These are phyloP conservation scores for Acholoe squamosa DNA, from an alignment of 2,888 invertebrate genomes.

Conservation along the genomic window DNA sequence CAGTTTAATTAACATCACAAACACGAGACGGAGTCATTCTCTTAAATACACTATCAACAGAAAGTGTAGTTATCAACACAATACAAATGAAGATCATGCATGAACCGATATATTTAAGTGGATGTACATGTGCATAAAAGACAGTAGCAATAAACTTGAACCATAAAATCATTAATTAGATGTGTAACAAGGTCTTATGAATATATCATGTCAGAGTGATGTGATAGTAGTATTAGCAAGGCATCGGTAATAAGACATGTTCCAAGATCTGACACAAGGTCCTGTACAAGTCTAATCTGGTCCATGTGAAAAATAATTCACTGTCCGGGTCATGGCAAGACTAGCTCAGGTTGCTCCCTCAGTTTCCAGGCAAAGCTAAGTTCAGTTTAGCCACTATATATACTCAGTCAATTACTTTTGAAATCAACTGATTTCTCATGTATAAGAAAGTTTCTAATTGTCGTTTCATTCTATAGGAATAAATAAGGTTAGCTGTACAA, in stretches of 20 bases:
- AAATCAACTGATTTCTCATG: neutral
- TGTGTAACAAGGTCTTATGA: no score
- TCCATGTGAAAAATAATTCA: conserved; percentile 30
- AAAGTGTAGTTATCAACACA: neutral
- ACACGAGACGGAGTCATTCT: neutral
- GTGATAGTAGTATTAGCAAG: conserved; percentile 4
- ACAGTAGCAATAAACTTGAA: no score
- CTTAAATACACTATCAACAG: neutral
- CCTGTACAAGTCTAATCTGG: conserved; percentile 13
- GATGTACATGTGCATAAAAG: no score
- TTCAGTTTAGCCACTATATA: neutral
- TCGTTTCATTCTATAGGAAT: neutral
- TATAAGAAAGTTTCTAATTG: neutral
- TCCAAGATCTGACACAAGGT: neutral
- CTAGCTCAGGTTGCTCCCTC: conserved; percentile 28
- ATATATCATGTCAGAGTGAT: neutral
- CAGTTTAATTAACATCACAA: neutral
- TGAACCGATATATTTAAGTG: neutral
- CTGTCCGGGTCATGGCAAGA: conserved; percentile 46
- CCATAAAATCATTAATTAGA: no score
- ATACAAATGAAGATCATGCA: neutral
- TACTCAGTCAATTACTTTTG: neutral
- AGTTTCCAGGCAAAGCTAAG: neutral
- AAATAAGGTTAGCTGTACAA: conserved; percentile 56
- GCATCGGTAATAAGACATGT: conserved; percentile 4